Base-by-base conservation (phyloP, 2,888 invertebrate species). In the Drosophila lacicola region DNA sequence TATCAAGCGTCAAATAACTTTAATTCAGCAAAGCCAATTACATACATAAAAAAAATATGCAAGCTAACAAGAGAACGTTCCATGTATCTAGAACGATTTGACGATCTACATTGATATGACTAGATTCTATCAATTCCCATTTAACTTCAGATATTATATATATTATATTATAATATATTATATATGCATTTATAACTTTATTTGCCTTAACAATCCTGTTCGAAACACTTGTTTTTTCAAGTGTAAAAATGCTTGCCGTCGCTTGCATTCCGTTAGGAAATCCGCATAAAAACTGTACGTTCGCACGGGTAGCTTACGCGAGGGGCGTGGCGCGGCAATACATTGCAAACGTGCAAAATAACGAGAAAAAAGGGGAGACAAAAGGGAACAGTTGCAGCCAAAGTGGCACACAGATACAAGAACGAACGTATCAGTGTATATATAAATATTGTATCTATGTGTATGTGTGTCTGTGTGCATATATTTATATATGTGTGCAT, bases 231-330 rank as follows among this genome's bases (percentile, higher is more conserved):
- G 6, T 2, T 9, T 41, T 60, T 72, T 45, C 50, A 37, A 69
- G 60, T 73, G 72, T 51, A 53, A 17, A 72, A 72, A 36, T 39
- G 54, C 71, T 55, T 46, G 64, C 44, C 45, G 36, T 55, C 14
- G 58, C 44, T 63, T 55, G 70, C 14, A 61, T 53, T 44, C 46
- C 55, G 61, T 67, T 72, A 56, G 73, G 61, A 61, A 39, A 70
- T 70, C 51, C 70, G 70, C 70, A 69, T 42, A 60, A 65, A 54
- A 73, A 63, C 45, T 47, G 49, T 50, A 42, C 17, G 21, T 39
- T 42, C 61, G 36, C 47, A 44, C 25, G 55, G 14, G 25, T 9
- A 44, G 25, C 19, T 13, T 3, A 9, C 2, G 29, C 11, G 3
- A 14, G 41, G 37, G 29, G 45, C 36, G 41, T 42, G 29, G 14